Evolutionary conservation across 2,113 vertebrate species (phyloP), one percentile per base, ranked within the genome.

Genomic region (Ariopsis seemanni): DNA sequence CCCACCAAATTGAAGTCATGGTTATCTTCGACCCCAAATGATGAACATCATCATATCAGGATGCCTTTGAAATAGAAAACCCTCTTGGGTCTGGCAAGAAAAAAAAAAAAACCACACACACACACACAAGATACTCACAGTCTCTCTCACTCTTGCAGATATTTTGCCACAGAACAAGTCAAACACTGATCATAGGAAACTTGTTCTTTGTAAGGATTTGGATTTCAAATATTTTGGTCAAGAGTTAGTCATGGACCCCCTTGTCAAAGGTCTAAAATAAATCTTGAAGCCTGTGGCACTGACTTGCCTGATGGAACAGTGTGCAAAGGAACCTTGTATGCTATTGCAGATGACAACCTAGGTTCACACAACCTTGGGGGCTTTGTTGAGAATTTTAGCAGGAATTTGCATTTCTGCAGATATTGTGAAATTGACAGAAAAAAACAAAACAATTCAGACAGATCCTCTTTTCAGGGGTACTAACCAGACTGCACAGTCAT

Each of bases 171-270:
- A 80, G 1, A 55, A 85, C 5, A 80, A 75, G 57, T 80, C 82
- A 27, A 88, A 55, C 10, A 85, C 57, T 81, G 63, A 84, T 42
- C 14, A 72, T 15, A 67, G 85, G 62, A 83, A 88, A 5, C 74
- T 81, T 52, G 75, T 80, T 71, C 50, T 88, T 9, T 85, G 87
- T 48, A 58, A 18, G 81, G 87, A 71, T 20, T 5, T 84, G 5
- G 74, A 88, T 50, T 69, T 79, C 6, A 78, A 80, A 42, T 42
- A 71, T 88, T 79, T 84, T 88, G 87, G 87, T 58, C 82, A 88
- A 71, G 72, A 88, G 7, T 55, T 77, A 8, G 60, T 84, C 25
- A 34, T 88, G 72, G 82, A 30, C 65, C 0, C 87, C 8, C 52
- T 88, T 0, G 17, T 88, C 4, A 27, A 79, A 17, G 74, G 83